A percentile compares a stretch with the other conserved stretches of the same genome.
Conservation (phyloP, 2,888 invertebrate genomes). For the Amphipyra berbera region DNA sequence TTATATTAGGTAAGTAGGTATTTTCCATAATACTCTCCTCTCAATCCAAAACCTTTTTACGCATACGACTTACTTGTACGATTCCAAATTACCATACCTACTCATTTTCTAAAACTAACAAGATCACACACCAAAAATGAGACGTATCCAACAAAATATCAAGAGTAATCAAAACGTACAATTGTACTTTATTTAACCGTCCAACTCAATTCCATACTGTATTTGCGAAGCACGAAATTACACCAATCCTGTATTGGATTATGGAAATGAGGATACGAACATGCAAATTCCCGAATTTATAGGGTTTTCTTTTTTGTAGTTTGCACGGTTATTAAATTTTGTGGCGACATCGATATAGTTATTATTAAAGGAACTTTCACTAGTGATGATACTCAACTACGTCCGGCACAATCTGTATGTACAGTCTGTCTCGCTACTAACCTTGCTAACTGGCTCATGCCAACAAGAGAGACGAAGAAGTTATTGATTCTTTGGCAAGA, state of each 20-base stretch:
- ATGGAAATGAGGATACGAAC: slow-evolving; percentile 45
- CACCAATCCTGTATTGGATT: slow-evolving; percentile 51
- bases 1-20: too few species aligned
- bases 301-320: slow-evolving; percentile 17
- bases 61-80: too few species aligned
- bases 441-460: too few species aligned
- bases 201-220: slow-evolving; percentile 42
- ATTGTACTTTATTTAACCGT: slow-evolving; percentile 48
- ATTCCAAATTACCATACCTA: too few species aligned
- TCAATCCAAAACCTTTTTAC: too few species aligned
- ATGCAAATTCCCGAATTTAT: slow-evolving; percentile 29
- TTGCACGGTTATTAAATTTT: background rate
- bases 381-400: too few species aligned
- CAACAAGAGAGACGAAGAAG: background rate
- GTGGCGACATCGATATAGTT: background rate
- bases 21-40: too few species aligned
- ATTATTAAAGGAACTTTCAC: too few species aligned
- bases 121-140: too few species aligned
- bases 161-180: slow-evolving; percentile 47
- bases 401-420: too few species aligned
- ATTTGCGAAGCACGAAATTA: slow-evolving; percentile 56
- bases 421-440: too few species aligned
- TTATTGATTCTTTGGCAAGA: background rate
- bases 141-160: slow-evolving; percentile 4
- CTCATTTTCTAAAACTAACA: too few species aligned